phyloP scores from a whole-genome alignment of 2,113 vertebrate genomes.

The Nicator chloris region DNA sequence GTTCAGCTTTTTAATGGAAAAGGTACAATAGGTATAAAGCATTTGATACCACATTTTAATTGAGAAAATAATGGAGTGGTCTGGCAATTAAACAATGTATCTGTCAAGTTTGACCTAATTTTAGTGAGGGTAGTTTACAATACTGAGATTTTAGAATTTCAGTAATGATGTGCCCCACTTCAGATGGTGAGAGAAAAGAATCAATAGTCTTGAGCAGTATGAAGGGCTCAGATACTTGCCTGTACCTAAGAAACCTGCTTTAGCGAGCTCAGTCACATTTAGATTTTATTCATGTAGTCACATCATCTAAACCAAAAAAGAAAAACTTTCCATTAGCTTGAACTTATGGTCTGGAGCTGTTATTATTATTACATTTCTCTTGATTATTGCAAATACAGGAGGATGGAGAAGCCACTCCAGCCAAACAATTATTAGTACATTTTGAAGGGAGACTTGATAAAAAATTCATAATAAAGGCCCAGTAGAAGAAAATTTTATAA shows the following conservation, averaged over 20 bases:
- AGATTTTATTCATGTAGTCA: neutral
- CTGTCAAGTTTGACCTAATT: neutral
- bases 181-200: neutral
- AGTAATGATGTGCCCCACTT: neutral
- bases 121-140: neutral
- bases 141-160: neutral
- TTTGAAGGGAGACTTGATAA: neutral
- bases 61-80: neutral
- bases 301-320: neutral
- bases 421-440: neutral
- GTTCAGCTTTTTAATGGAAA: neutral
- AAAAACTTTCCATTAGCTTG: neutral
- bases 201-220: neutral
- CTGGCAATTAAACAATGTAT: neutral
- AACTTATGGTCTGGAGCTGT: neutral
- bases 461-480: neutral
- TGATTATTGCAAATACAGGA: neutral
- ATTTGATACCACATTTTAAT: neutral
- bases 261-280: neutral
- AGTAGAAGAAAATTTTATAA: neutral
- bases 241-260: neutral
- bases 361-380: neutral
- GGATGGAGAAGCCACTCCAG: neutral
- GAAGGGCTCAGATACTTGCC: neutral
- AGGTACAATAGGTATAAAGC: neutral